Evolutionary conservation across 2,113 vertebrate species (phyloP).

Genomic region (Martes martes): DNA sequence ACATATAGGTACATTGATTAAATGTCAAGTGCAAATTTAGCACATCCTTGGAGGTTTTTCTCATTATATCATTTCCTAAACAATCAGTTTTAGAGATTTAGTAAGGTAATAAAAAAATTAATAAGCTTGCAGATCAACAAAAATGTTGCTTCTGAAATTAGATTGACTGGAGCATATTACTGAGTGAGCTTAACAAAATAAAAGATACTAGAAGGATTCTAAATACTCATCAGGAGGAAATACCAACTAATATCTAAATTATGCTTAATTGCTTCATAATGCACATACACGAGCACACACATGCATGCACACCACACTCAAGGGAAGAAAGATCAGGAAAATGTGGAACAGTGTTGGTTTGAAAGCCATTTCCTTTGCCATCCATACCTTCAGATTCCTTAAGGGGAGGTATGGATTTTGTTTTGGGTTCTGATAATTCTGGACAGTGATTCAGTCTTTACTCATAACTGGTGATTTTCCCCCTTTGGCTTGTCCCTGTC

Average conservation of each 20-base stretch:
- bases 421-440: neutral
- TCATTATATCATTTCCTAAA: slow-evolving; percentile 52
- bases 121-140: slow-evolving; percentile 43
- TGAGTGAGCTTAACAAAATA: neutral
- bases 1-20: neutral
- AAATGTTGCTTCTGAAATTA: slow-evolving; percentile 53
- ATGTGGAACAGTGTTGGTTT: neutral
- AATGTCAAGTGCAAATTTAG: slow-evolving; percentile 42
- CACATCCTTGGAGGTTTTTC: slow-evolving; percentile 40
- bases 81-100: slow-evolving; percentile 54
- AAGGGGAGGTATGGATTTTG: neutral
- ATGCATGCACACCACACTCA: neutral
- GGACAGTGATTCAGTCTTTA: neutral
- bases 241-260: neutral
- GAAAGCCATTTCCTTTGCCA: neutral
- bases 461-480: neutral
- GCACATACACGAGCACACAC: fast-evolving
- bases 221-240: neutral
- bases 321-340: neutral
- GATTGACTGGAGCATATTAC: neutral
- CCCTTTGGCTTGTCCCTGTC: neutral
- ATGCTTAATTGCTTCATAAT: neutral
- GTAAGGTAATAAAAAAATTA: slow-evolving; percentile 38
- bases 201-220: neutral
- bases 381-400: neutral